A percentile compares a stretch with the other conserved stretches of the same genome.
These are phyloP conservation scores for Gisinianus flammeolus DNA, from an alignment of 2,888 invertebrate species.

Conservation along the genomic window DNA sequence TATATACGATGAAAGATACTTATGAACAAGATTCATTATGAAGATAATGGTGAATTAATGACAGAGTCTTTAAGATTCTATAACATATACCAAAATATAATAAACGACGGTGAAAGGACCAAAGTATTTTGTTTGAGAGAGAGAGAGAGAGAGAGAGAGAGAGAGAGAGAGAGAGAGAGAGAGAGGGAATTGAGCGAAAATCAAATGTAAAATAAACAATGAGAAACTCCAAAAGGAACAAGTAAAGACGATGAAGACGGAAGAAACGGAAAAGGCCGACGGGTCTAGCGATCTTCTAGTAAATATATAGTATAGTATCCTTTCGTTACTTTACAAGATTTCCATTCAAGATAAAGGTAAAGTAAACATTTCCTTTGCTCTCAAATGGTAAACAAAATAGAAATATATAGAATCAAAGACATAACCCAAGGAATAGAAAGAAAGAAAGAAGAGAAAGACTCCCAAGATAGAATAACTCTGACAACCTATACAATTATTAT, in stretches of 20 bases:
- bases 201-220: slow-evolving; percentile 12
- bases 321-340: not conserved
- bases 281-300: not conserved
- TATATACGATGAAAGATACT: no score
- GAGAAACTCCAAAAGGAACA: not conserved
- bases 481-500: no score
- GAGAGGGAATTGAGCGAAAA: no score
- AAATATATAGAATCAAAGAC: not conserved
- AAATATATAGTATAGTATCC: not conserved
- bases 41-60: not conserved
- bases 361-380: slow-evolving; percentile 15
- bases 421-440: not conserved
- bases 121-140: not conserved
- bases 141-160: no score
- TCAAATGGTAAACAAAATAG: slow-evolving; percentile 1
- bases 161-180: no score
- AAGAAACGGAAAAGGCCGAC: not conserved
- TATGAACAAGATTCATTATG: no score
- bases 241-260: not conserved
- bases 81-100: not conserved
- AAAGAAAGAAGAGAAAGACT: slow-evolving; percentile 5
- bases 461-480: slow-evolving; percentile 14
- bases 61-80: not conserved
- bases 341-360: slow-evolving; percentile 1
- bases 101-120: no score